Conservation (phyloP, 2,797 vertebrate genomes). For the Platalea minor region DNA sequence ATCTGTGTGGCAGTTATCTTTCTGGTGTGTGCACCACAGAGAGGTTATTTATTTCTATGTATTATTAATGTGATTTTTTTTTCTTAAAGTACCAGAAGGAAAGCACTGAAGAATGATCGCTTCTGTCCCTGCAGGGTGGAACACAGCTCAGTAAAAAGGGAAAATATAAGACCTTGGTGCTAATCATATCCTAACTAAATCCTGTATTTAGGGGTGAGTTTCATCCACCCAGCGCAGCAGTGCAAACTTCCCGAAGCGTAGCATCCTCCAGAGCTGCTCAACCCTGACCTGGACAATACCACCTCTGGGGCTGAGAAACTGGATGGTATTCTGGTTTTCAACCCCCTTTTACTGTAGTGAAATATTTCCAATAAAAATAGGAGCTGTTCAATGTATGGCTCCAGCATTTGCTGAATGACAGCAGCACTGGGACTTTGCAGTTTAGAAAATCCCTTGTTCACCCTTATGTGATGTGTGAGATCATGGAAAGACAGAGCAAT, state of each 20-base stretch:
- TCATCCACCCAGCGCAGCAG: background rate
- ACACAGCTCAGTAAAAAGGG: background rate
- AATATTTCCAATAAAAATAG: slow-evolving; percentile 58
- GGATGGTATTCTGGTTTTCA: slow-evolving; percentile 26
- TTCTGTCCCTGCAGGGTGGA: background rate
- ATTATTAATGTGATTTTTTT: background rate
- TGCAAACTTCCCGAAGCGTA: background rate
- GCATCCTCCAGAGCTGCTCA: background rate
- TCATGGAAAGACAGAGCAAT: slow-evolving; percentile 66
- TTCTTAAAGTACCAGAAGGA: background rate
- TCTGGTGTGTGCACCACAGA: background rate
- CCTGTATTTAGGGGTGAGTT: background rate
- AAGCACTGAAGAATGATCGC: background rate
- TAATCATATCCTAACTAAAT: background rate
- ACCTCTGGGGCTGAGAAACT: background rate
- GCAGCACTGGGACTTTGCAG: slow-evolving; percentile 36
- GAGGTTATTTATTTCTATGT: background rate
- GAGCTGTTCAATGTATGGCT: slow-evolving; percentile 26
- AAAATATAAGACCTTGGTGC: background rate
- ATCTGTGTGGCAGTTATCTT: background rate
- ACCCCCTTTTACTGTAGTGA: slow-evolving; percentile 5
- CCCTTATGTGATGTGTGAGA: slow-evolving; percentile 53
- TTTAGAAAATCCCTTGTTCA: slow-evolving; percentile 57
- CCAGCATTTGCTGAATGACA: slow-evolving; percentile 21
- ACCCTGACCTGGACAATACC: background rate